Base-by-base conservation (phyloP, 2,113 vertebrate species). In the Monarcha castaneiventris region DNA sequence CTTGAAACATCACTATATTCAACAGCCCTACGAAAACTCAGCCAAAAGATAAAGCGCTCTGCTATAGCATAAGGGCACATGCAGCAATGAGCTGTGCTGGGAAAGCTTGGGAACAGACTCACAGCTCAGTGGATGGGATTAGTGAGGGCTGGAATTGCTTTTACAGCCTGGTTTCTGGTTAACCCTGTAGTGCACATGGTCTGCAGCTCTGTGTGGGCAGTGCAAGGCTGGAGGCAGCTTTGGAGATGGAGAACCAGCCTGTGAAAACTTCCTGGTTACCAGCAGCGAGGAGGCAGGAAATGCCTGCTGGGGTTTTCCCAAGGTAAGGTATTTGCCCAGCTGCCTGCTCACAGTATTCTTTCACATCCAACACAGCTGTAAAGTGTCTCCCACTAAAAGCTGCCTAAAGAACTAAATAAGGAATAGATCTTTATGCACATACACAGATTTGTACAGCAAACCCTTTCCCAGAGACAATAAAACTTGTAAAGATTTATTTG, bases 121-220 rank as follows among this genome's bases (percentile, higher is more conserved):
- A 23, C 6, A 75, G 73, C 68, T 83, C 68, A 41, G 59, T 35
- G 59, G 61, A 91, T 54, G 67, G 86, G 90, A 96, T 96, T 95
- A 96, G 54, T 3, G 17, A 89, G 48, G 82, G 37, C 72, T 89
- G 79, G 78, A 91, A 93, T 84, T 91, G 89, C 91, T 94, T 95
- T 89, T 90, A 49, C 58, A 72, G 52, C 44, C 67, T 74, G 35
- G 10, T 12, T 95, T 69, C 30, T 89, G 4, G 2, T 93, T 93
- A 96, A 93, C 86, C 55, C 89, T 77, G 27, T 9, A 21, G 73
- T 63, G 39, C n/a, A 33, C 4, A 0, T 1, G 13, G 52, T 77
- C 87, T 19, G 58, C 66, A 54, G 58, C 46, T 84, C 68, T 69
- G 21, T 25, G 30, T 2, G 6, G 62, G 48, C 43, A 48, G 22